Evolutionary conservation across 2,797 vertebrate species (phyloP).

Genomic region (Triplophysa yarkandensis): DNA sequence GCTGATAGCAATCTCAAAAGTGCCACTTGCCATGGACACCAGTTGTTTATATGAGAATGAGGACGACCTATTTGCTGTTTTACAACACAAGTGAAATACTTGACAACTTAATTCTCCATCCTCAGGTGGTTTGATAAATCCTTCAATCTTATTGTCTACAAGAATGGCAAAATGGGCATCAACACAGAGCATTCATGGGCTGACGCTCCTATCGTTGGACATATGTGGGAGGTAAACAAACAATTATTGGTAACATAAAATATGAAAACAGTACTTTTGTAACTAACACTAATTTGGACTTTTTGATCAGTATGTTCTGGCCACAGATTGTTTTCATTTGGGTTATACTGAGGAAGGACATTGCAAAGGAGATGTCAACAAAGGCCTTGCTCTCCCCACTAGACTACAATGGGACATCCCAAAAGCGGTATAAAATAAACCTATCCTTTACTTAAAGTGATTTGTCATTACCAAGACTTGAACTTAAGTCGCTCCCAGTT

Average conservation of each 20-base stretch:
- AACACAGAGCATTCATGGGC: slow-evolving; percentile 94
- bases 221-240: slow-evolving; percentile 91
- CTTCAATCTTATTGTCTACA: slow-evolving; percentile 86
- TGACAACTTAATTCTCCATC: too few relatives aligned
- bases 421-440: slow-evolving; percentile 69
- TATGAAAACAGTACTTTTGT: background rate
- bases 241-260: background rate
- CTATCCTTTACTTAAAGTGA: background rate
- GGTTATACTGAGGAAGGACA: slow-evolving; percentile 89
- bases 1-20: background rate
- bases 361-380: slow-evolving; percentile 82
- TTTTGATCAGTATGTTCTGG: slow-evolving; percentile 78
- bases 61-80: background rate
- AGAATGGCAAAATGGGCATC: slow-evolving; percentile 88
- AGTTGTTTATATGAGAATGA: background rate
- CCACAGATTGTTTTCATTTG: slow-evolving; percentile 85
- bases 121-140: slow-evolving; percentile 97
- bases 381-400: slow-evolving; percentile 75
- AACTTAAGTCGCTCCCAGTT: background rate
- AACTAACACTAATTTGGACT: background rate
- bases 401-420: slow-evolving; percentile 88
- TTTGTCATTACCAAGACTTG: background rate
- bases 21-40: slow-evolving; percentile 3
- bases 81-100: background rate
- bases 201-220: slow-evolving; percentile 88